Conservation (phyloP, 1,140 invertebrate species). For the Drosophila leontia region DNA sequence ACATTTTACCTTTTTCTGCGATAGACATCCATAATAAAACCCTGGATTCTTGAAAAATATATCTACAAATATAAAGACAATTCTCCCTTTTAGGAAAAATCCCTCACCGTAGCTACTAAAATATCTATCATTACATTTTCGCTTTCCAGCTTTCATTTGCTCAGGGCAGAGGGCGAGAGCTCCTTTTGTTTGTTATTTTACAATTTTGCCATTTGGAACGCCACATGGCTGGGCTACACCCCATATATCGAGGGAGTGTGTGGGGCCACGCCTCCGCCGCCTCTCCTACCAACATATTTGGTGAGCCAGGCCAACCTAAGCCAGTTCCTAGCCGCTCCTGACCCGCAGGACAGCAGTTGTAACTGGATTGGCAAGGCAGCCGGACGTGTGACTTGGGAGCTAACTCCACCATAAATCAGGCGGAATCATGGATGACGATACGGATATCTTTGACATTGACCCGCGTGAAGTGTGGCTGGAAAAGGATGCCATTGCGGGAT, state of each 20-base stretch:
- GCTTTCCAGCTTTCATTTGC: conserved; percentile 28
- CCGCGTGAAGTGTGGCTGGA: conserved; percentile 87
- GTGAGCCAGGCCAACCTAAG: conserved; percentile 27
- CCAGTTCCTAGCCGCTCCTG: conserved; percentile 8
- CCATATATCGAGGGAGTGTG: conserved; percentile 37
- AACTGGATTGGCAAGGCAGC: conserved; percentile 56
- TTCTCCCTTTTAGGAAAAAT: background rate
- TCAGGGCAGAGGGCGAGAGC: conserved; percentile 6
- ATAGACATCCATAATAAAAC: too few relatives aligned
- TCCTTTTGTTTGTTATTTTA: conserved; percentile 58
- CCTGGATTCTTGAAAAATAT: background rate
- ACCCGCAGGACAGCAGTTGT: conserved; percentile 41
- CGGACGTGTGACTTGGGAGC: conserved; percentile 50
- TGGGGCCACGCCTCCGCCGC: conserved; percentile 24
- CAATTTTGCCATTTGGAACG: conserved; percentile 42
- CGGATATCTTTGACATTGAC: conserved; percentile 60
- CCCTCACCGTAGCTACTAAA: conserved; percentile 21
- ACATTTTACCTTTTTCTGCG: too few relatives aligned
- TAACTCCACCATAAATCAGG: conserved; percentile 27
- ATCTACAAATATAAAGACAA: background rate
- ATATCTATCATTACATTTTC: conserved; percentile 56
- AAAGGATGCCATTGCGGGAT: conserved; percentile 85
- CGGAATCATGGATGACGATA: conserved; percentile 64
- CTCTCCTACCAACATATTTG: conserved; percentile 30
- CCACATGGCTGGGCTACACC: conserved; percentile 37